These are phyloP conservation scores for Drosophila elegans DNA, from an alignment of 1,140 invertebrate genomes.

Conservation along the genomic window DNA sequence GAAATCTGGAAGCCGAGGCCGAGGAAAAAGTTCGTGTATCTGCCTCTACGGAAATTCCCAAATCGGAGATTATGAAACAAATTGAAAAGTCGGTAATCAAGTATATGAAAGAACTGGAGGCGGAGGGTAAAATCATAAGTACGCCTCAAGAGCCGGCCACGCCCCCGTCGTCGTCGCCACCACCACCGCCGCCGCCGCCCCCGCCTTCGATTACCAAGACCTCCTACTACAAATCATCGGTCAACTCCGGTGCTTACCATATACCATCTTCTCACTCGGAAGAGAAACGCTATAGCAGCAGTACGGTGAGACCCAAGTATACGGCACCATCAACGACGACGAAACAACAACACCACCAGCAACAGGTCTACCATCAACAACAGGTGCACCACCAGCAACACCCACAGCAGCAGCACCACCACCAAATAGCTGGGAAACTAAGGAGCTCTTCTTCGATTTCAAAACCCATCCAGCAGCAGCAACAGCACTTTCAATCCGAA, in stretches of 20 bases:
- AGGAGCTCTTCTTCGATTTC: slow-evolving; percentile 2
- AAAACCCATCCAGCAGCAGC: slow-evolving; percentile 59
- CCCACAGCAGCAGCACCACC: slow-evolving; percentile 21
- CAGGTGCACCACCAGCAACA: slow-evolving; percentile 20
- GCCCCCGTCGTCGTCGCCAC: slow-evolving; percentile 31
- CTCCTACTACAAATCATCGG: slow-evolving; percentile 73
- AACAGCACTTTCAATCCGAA: slow-evolving; percentile 68
- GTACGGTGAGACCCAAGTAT: slow-evolving; percentile 67
- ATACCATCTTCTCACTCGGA: slow-evolving; percentile 15
- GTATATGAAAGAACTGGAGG: slow-evolving; percentile 83
- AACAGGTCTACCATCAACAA: slow-evolving; percentile 18
- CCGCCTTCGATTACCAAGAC: slow-evolving; percentile 55
- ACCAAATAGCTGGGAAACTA: slow-evolving; percentile 7
- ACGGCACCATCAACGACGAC: slow-evolving; percentile 11
- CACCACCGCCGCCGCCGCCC: slow-evolving; percentile 35
- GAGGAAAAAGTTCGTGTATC: slow-evolving; percentile 75
- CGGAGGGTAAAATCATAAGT: slow-evolving; percentile 78
- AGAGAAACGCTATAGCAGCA: slow-evolving; percentile 69
- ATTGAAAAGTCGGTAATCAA: slow-evolving; percentile 82
- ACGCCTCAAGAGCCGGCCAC: slow-evolving; percentile 58
- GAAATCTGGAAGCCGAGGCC: slow-evolving; percentile 57
- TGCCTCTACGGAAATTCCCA: slow-evolving; percentile 83
- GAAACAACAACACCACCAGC: slow-evolving; percentile 15
- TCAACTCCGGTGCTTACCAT: slow-evolving; percentile 18
- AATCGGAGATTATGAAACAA: slow-evolving; percentile 83